Conservation (phyloP, 2,888 invertebrate genomes). For the Chrysomela aeneicollis region DNA sequence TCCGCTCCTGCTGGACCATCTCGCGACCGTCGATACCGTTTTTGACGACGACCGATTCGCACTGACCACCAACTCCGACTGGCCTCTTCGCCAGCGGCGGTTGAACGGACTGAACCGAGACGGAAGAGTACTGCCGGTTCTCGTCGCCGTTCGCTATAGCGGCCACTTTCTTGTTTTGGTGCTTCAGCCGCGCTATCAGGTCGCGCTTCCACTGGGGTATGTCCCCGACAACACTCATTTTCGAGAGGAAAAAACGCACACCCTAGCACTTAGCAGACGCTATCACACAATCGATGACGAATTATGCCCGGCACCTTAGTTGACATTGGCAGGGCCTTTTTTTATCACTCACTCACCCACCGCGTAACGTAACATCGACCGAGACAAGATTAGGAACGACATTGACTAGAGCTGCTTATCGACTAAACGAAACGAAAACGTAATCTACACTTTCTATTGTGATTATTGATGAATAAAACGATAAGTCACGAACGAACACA, state of each 20-base stretch:
- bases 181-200: slow-evolving; percentile 76
- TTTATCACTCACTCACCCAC: no score
- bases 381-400: no score
- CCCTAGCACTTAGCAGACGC: no score
- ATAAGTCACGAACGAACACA: slow-evolving; percentile 42
- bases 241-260: no score
- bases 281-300: background rate
- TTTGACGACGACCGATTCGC: slow-evolving; percentile 48
- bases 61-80: slow-evolving; percentile 40
- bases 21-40: slow-evolving; percentile 61
- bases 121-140: slow-evolving; percentile 37
- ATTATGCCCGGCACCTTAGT: no score
- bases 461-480: slow-evolving; percentile 35
- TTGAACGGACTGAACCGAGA: slow-evolving; percentile 53
- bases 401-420: no score
- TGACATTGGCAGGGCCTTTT: no score
- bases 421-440: slow-evolving; percentile 25
- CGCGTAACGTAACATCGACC: no score
- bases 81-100: slow-evolving; percentile 47
- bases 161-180: slow-evolving; percentile 57
- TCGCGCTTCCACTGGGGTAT: slow-evolving; percentile 87
- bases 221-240: slow-evolving; percentile 27
- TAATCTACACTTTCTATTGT: slow-evolving; percentile 46
- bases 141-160: slow-evolving; percentile 38
- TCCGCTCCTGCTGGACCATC: slow-evolving; percentile 57